Conservation (phyloP, 2,113 vertebrate species). For the Heterotis niloticus region DNA sequence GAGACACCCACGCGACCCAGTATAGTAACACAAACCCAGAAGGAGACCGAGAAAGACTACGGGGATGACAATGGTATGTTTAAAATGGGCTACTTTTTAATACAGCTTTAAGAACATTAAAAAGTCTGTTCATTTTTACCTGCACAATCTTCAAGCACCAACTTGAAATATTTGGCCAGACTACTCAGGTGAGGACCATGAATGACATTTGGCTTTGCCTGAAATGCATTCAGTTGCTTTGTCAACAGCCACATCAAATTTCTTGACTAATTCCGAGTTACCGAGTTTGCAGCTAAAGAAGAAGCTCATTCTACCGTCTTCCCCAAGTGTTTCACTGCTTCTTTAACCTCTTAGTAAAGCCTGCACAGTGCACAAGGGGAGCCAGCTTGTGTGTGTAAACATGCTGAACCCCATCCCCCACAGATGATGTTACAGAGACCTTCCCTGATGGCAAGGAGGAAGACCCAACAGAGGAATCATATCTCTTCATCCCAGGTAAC, state of each 20-base stretch:
- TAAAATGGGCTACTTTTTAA: background rate
- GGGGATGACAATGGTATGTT: constrained; percentile 43
- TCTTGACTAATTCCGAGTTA: background rate
- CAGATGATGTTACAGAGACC: constrained; percentile 36
- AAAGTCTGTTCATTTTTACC: background rate
- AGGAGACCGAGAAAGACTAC: constrained; percentile 35
- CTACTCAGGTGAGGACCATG: background rate
- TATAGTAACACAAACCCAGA: constrained; percentile 16
- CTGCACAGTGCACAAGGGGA: background rate
- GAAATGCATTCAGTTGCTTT: background rate
- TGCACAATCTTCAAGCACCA: background rate
- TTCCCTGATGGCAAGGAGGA: background rate
- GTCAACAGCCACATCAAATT: background rate
- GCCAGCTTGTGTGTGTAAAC: background rate
- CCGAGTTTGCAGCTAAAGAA: background rate
- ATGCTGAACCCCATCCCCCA: constrained; percentile 17
- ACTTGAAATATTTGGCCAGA: background rate
- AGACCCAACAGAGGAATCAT: constrained; percentile 9
- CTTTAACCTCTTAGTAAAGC: background rate
- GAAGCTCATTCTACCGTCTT: background rate
- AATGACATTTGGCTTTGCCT: background rate
- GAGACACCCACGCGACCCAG: constrained; percentile 9
- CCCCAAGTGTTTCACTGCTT: background rate
- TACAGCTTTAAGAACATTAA: background rate
- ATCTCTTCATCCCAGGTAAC: constrained; percentile 60